Evolutionary conservation across 2,888 invertebrate genomes (phyloP), one percentile per base, ranked within the genome.

Genomic region (Agrotis ipsilon): DNA sequence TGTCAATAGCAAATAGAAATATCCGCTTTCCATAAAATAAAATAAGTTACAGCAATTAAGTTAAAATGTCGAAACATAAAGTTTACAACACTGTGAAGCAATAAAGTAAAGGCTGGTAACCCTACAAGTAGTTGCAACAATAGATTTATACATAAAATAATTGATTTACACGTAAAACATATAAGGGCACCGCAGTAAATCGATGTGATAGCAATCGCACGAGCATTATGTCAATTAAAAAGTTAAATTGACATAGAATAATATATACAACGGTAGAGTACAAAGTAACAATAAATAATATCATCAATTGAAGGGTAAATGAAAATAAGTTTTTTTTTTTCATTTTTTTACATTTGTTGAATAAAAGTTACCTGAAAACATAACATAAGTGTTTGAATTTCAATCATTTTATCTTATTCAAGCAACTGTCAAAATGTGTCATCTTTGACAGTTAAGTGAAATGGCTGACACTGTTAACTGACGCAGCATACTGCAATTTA

Each of bases 31-130:
- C 55, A 78, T 78, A 71, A 78, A 69, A 77, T 76, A 68, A 81
- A 78, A 78, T 73, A 57, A 52, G 82, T 63, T 45, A 70, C 82
- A 72, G 64, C 80, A 70, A 79, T 82, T 72, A 77, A 82, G 46
- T 67, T 60, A 43, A 62, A 18, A 45, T 84, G 57, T 72, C 54
- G 82, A 39, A 74, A 84, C 45, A 19, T 48, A 6, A 32, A 18
- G 18, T 49, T 82, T 82, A 72, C 76, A 69, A 71, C 52, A 76
- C 61, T 45, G 3, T 70, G 58, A 32, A 54, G 79, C 61, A 72
- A 78, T 82, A 52, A 49, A 55, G 7, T 69, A 52, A 68, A 60
- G 63, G 48, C 46, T 70, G 52, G 18, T 66, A 55, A 43, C 81
- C 76, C 55, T 70, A 63, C n/a, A 55, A 59, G 6, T 3, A 43